These are phyloP conservation scores for Calyptomena viridis DNA, from an alignment of 2,113 vertebrate genomes.

Conservation along the genomic window DNA sequence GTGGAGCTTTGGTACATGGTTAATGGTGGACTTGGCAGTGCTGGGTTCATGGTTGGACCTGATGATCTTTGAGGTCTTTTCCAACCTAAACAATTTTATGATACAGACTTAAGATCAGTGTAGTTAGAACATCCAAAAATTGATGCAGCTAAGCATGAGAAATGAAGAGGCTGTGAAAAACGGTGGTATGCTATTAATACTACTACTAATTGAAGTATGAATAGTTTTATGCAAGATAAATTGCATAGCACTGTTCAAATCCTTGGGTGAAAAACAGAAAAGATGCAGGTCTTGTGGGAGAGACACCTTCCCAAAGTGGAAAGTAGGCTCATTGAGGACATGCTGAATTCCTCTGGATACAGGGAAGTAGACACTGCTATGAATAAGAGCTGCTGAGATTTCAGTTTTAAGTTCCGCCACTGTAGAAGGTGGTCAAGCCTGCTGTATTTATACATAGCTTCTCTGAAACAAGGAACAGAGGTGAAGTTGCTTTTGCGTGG, in stretches of 20 bases:
- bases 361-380: not conserved
- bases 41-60: not conserved
- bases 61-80: not conserved
- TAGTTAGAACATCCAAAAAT: not conserved
- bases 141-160: not conserved
- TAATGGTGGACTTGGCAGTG: not conserved
- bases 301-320: not conserved
- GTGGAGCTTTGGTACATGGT: not conserved
- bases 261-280: not conserved
- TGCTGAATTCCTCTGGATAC: not conserved
- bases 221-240: not conserved
- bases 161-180: not conserved
- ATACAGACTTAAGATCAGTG: not conserved
- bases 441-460: not conserved
- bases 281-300: not conserved
- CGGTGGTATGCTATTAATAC: not conserved
- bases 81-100: not conserved
- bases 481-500: not conserved
- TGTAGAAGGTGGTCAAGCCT: not conserved
- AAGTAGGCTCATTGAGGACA: not conserved
- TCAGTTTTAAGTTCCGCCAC: not conserved
- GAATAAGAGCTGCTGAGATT: not conserved
- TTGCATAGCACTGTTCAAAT: not conserved
- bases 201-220: not conserved
- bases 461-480: not conserved